phyloP scores from a whole-genome alignment of 1,140 invertebrate genomes.

The Bombus turneri region DNA sequence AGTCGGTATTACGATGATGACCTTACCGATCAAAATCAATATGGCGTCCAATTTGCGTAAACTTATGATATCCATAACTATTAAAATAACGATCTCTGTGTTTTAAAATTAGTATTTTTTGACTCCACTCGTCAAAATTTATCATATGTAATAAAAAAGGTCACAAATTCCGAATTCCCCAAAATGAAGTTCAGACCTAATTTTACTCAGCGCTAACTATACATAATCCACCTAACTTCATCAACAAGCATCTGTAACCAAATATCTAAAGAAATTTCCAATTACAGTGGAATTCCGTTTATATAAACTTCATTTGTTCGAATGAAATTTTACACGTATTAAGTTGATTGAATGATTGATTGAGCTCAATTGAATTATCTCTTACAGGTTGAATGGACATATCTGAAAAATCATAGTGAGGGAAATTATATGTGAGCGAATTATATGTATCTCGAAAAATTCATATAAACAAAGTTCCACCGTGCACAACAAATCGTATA shows the following conservation, averaged over 20 bases:
- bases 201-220: not conserved
- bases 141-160: not conserved
- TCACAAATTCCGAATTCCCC: too few relatives aligned
- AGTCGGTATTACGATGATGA: not conserved
- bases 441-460: not conserved
- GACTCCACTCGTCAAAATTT: not conserved
- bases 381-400: not conserved
- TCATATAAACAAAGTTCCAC: not conserved
- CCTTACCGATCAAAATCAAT: not conserved
- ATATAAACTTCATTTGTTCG: too few relatives aligned
- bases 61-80: not conserved
- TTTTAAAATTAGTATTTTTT: not conserved
- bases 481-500: not conserved
- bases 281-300: not conserved
- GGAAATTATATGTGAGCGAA: too few relatives aligned
- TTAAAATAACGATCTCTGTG: not conserved
- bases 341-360: too few relatives aligned
- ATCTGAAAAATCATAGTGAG: not conserved
- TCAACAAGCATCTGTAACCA: not conserved
- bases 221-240: not conserved
- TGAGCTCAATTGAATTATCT: too few relatives aligned
- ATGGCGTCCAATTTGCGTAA: not conserved
- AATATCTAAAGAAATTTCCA: not conserved
- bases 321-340: not conserved
- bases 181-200: not conserved